These are phyloP conservation scores for Umimayanthus kanabou DNA, from an alignment of 92 coral and sea anemone species.

Conservation along the genomic window DNA sequence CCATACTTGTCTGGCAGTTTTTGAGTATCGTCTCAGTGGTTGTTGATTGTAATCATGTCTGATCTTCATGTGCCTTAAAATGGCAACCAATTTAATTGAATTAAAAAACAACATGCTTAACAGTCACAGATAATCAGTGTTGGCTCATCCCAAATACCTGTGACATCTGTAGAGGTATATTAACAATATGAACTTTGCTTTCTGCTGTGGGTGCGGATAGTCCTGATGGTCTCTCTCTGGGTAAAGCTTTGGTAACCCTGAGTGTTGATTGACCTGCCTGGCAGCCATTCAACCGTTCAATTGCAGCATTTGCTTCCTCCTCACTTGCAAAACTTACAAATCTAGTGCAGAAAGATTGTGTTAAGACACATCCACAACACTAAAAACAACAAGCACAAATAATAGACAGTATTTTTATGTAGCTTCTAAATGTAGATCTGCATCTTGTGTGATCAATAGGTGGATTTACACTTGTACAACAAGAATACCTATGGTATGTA, in stretches of 20 bases:
- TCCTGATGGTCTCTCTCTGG: background rate
- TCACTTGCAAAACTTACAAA: constrained; percentile 77
- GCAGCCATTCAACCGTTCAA: constrained; percentile 63
- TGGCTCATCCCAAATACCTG: background rate
- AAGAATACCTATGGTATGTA: too few relatives aligned
- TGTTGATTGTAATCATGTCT: too few relatives aligned
- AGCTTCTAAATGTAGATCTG: background rate
- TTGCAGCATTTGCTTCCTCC: constrained; percentile 70
- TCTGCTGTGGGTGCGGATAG: background rate
- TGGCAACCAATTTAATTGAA: too few relatives aligned
- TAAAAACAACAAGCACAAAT: background rate
- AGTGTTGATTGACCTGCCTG: constrained; percentile 17
- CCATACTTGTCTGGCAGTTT: too few relatives aligned
- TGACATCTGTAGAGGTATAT: background rate
- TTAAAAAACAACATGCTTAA: too few relatives aligned
- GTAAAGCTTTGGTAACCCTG: background rate
- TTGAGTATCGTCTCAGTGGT: too few relatives aligned
- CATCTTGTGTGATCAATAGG: background rate
- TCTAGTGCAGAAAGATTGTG: constrained; percentile 26
- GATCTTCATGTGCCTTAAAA: too few relatives aligned
- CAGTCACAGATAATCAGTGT: too few relatives aligned
- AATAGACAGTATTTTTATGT: background rate
- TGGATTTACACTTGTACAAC: too few relatives aligned
- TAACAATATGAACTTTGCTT: background rate
- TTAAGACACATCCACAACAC: background rate